Conservation (phyloP, 2,797 vertebrate species). For the Fratercula arctica region DNA sequence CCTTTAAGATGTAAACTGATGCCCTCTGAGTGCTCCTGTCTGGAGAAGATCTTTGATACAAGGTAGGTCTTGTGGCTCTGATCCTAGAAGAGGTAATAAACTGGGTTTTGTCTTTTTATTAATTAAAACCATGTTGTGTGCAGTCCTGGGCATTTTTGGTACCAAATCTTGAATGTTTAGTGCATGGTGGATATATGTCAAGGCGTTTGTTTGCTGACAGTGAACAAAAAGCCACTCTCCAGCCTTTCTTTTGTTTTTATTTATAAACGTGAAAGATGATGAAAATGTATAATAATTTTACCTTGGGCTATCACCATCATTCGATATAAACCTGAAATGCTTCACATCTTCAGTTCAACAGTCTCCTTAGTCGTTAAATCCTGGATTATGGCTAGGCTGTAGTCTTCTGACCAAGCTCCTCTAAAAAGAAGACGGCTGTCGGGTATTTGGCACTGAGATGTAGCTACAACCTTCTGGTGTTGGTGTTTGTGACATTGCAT, state of each 20-base stretch:
- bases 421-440: not conserved
- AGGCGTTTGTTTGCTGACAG: not conserved
- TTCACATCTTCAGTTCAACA: not conserved
- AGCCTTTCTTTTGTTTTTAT: not conserved
- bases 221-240: not conserved
- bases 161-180: not conserved
- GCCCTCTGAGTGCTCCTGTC: not conserved
- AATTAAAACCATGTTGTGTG: not conserved
- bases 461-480: not conserved
- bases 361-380: not conserved
- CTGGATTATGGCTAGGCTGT: not conserved
- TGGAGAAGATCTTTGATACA: not conserved
- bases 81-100: not conserved
- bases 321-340: not conserved
- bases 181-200: not conserved
- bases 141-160: not conserved
- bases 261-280: not conserved
- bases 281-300: not conserved
- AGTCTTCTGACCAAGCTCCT: not conserved
- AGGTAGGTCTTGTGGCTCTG: not conserved
- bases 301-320: not conserved
- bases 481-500: not conserved
- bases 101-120: not conserved
- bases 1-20: not conserved
- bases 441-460: not conserved